These are phyloP conservation scores for Lamellibrachia satsuma DNA, from an alignment of 2,888 invertebrate species.

Conservation along the genomic window DNA sequence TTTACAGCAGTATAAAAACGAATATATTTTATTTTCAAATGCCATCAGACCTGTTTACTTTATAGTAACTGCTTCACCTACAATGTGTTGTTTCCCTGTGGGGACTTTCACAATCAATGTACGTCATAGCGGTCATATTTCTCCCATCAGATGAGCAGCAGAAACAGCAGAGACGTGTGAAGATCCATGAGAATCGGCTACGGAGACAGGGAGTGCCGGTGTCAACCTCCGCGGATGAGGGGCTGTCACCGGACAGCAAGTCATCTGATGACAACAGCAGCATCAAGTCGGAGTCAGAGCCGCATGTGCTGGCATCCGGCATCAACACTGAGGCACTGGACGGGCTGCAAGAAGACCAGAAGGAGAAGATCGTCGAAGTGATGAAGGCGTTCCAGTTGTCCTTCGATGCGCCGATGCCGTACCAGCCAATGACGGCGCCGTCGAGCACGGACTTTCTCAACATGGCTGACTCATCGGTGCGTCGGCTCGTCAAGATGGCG, in stretches of 20 bases:
- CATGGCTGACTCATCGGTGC: constrained; percentile 58
- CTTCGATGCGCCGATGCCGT: constrained; percentile 41
- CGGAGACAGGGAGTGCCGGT: constrained; percentile 45
- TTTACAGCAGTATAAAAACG: too few species aligned
- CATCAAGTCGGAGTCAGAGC: constrained; percentile 31
- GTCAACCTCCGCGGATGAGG: background rate
- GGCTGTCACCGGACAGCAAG: background rate
- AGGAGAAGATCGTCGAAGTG: constrained; percentile 13
- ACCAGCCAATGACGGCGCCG: constrained; percentile 48
- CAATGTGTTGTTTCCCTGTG: too few species aligned
- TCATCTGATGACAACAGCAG: background rate
- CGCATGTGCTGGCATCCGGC: constrained; percentile 23
- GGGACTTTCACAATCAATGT: too few species aligned
- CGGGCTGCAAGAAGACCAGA: constrained; percentile 29
- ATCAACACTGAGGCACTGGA: constrained; percentile 23
- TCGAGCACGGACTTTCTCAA: constrained; percentile 57
- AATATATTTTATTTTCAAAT: too few species aligned
- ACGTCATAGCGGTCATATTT: too few species aligned
- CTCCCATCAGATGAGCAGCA: constrained; percentile 53
- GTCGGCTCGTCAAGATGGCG: constrained; percentile 76
- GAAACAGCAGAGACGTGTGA: constrained; percentile 54
- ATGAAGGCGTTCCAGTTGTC: constrained; percentile 37
- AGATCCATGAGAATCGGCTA: constrained; percentile 58
- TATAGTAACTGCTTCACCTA: too few species aligned
- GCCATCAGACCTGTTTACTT: too few species aligned